phyloP scores from a whole-genome alignment of 1,140 invertebrate species.

The Holcopasites calliopsidis region DNA sequence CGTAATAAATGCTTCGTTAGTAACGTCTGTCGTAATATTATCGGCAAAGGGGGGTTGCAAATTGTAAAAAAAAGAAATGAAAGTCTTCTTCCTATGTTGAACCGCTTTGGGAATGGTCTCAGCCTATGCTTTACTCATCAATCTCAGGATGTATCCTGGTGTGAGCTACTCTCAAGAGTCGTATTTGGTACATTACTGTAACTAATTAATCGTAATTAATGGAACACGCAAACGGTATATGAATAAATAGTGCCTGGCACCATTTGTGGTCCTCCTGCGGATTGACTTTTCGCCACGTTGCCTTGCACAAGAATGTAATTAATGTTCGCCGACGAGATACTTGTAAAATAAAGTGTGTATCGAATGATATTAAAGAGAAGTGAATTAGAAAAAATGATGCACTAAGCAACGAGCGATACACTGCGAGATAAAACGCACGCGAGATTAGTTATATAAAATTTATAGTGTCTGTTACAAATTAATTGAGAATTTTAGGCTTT shows the following conservation, averaged over 20 bases:
- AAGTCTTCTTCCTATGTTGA: constrained; percentile 53
- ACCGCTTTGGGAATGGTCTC: constrained; percentile 64
- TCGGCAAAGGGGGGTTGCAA: constrained; percentile 57
- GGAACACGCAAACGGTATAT: constrained; percentile 77
- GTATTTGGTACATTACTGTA: constrained; percentile 64
- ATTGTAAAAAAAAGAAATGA: constrained; percentile 48
- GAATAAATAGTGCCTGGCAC: constrained; percentile 80
- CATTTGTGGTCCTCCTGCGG: constrained; percentile 78
- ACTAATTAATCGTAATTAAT: constrained; percentile 69
- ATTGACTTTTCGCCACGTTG: constrained; percentile 52
- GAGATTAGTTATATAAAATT: not conserved
- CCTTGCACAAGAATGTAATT: constrained; percentile 37
- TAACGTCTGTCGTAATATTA: not conserved
- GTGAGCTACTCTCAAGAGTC: constrained; percentile 64
- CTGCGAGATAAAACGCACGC: not conserved
- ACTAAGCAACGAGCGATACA: not conserved
- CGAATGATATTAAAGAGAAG: not conserved
- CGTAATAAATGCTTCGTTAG: not conserved
- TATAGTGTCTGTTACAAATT: not conserved
- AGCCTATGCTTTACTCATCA: constrained; percentile 74
- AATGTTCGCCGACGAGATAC: constrained; percentile 19
- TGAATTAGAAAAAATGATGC: not conserved
- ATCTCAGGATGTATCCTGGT: constrained; percentile 72
- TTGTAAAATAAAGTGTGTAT: not conserved
- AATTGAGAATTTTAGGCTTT: not conserved